Percentiles rank a stretch among this genome's conserved stretches.
phyloP scores from a whole-genome alignment of 2,888 invertebrate genomes.

The Zygothrica quintamaculata region DNA sequence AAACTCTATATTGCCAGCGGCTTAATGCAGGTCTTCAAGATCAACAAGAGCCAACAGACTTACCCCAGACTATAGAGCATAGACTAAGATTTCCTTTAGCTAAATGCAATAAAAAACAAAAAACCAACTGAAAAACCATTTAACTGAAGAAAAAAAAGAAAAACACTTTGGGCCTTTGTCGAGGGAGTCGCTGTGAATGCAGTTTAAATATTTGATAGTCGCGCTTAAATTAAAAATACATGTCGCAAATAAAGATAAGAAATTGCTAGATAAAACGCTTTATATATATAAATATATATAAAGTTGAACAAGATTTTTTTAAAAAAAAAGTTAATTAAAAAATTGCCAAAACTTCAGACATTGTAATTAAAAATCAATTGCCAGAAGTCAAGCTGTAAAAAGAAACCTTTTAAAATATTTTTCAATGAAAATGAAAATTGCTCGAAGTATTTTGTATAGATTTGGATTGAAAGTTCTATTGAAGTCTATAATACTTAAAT shows the following conservation, averaged over 20 bases:
- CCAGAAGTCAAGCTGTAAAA: conserved; percentile 36
- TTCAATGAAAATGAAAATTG: conserved; percentile 1
- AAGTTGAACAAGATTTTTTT: conserved; percentile 1
- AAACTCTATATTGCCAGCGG: conserved; percentile 34
- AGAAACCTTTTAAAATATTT: conserved; percentile 10
- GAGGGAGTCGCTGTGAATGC: conserved; percentile 42
- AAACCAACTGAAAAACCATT: conserved; percentile 44
- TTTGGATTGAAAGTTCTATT: too few species aligned
- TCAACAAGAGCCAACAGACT: conserved; percentile 13
- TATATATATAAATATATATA: not conserved
- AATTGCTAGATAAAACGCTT: conserved; percentile 38
- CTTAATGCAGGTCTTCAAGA: conserved; percentile 33
- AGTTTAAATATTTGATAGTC: conserved; percentile 57
- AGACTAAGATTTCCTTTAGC: conserved; percentile 9
- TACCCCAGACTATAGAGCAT: too few species aligned
- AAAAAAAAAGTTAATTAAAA: conserved; percentile 66
- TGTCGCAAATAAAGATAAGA: conserved; percentile 73
- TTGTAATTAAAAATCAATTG: conserved; percentile 60
- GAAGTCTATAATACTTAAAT: too few species aligned
- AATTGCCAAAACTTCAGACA: conserved; percentile 31
- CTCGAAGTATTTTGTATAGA: not conserved
- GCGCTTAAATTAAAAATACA: conserved; percentile 69
- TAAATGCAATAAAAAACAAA: conserved; percentile 12
- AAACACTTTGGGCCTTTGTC: conserved; percentile 57
- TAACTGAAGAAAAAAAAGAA: too few species aligned